Conservation (phyloP, 1,140 invertebrate genomes). For the Drosophila chauvacae region DNA sequence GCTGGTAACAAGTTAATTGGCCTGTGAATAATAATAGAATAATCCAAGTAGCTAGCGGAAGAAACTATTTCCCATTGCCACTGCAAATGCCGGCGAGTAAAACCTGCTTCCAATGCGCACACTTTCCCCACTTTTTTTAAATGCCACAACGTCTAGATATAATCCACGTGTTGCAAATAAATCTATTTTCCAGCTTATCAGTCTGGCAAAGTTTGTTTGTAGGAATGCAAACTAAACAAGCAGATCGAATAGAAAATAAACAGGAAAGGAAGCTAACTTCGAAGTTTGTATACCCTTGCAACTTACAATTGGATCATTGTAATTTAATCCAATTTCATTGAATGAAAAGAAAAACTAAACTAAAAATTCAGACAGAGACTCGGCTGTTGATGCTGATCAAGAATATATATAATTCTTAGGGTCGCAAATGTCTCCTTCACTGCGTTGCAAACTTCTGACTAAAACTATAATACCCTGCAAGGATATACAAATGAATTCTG, state of each 20-base stretch:
- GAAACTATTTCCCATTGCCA: constrained; percentile 21
- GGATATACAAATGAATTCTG: not conserved
- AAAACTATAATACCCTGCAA: too few relatives aligned
- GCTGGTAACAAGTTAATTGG: not conserved
- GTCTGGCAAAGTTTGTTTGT: constrained; percentile 7
- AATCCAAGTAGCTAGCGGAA: constrained; percentile 5
- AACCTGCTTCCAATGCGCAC: constrained; percentile 24
- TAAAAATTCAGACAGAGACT: too few relatives aligned
- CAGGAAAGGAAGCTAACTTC: too few relatives aligned
- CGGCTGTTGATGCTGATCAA: too few relatives aligned
- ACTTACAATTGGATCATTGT: too few relatives aligned
- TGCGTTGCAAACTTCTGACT: too few relatives aligned
- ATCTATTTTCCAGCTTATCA: constrained; percentile 29
- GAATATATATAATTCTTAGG: too few relatives aligned
- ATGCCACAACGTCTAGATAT: not conserved
- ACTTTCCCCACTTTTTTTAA: constrained; percentile 5
- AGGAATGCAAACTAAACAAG: constrained; percentile 3
- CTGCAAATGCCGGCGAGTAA: constrained; percentile 6
- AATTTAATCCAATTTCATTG: too few relatives aligned
- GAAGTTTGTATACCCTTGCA: too few relatives aligned
- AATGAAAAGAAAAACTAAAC: too few relatives aligned
- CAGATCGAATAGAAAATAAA: not conserved
- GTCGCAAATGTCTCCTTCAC: too few relatives aligned
- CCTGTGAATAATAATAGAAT: constrained; percentile 11
- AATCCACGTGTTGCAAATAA: constrained; percentile 26